Conservation (phyloP, 2,888 invertebrate genomes). For the Tipula vernalis region DNA sequence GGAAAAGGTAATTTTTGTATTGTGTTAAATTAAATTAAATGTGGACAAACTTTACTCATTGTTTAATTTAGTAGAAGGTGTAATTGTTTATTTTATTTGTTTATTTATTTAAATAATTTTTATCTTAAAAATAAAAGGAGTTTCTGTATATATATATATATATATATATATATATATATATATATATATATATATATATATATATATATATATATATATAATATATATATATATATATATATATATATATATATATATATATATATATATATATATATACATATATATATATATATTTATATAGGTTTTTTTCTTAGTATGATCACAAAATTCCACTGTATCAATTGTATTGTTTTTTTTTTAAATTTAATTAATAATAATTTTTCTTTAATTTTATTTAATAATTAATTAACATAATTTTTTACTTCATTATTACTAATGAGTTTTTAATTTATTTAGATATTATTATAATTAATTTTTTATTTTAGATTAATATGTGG, state of each 20-base stretch:
- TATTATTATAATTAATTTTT: neutral
- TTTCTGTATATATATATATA: neutral
- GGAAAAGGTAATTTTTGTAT: neutral
- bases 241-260: no score
- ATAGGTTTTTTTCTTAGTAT: neutral
- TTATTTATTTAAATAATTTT: neutral
- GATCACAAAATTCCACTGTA: conserved; percentile 10
- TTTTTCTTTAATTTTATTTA: neutral
- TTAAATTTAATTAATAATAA: neutral
- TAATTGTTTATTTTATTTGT: neutral
- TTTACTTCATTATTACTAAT: neutral
- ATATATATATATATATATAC: no score
- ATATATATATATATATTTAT: no score
- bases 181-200: no score
- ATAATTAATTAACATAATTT: conserved; percentile 5
- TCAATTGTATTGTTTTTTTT: neutral
- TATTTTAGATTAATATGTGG: conserved; percentile 13
- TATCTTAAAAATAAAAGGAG: neutral
- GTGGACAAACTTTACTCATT: neutral
- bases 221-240: no score
- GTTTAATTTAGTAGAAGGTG: neutral
- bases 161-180: no score
- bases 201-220: no score
- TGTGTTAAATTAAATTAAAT: neutral
- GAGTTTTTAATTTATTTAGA: neutral